Evolutionary conservation across 2,888 invertebrate species (phyloP).

Genomic region (Sinodicranocentrus sp.): DNA sequence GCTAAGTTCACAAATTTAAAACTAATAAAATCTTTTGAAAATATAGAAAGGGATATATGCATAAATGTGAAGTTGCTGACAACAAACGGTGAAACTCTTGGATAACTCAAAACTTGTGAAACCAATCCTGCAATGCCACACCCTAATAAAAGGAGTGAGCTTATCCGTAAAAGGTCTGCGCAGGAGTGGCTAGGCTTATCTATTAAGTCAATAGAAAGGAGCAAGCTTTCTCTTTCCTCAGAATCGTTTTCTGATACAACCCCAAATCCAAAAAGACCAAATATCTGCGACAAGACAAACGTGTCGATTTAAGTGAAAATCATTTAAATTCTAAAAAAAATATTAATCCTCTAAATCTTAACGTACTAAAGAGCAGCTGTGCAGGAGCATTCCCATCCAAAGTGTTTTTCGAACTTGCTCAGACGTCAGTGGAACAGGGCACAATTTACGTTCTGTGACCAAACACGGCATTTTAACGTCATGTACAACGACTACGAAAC

Average conservation of each 20-base stretch:
- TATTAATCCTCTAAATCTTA: too few species aligned
- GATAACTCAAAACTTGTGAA: slow-evolving; percentile 20
- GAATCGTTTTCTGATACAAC: not conserved
- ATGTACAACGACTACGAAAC: too few species aligned
- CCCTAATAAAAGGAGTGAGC: not conserved
- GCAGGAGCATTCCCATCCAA: slow-evolving; percentile 14
- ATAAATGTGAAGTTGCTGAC: too few species aligned
- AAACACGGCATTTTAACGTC: slow-evolving; percentile 16
- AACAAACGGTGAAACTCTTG: slow-evolving; percentile 23
- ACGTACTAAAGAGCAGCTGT: slow-evolving; percentile 7
- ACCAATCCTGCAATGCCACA: slow-evolving; percentile 11
- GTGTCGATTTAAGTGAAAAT: too few species aligned
- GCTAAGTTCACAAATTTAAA: too few species aligned
- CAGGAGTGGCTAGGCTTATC: slow-evolving; percentile 13
- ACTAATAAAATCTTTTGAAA: too few species aligned
- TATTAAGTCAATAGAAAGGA: not conserved
- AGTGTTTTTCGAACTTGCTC: slow-evolving; percentile 36
- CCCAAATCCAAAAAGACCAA: not conserved
- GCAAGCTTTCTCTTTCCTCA: slow-evolving; percentile 6
- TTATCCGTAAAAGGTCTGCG: not conserved
- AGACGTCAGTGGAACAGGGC: slow-evolving; percentile 12
- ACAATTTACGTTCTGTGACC: slow-evolving; percentile 6
- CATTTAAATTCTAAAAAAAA: too few species aligned
- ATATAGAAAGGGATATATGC: too few species aligned
- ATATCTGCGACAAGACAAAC: not conserved